Percentiles rank a stretch among this genome's conserved stretches.
Evolutionary conservation across 2,797 vertebrate genomes (phyloP).

Genomic region (Ceryle rudis): DNA sequence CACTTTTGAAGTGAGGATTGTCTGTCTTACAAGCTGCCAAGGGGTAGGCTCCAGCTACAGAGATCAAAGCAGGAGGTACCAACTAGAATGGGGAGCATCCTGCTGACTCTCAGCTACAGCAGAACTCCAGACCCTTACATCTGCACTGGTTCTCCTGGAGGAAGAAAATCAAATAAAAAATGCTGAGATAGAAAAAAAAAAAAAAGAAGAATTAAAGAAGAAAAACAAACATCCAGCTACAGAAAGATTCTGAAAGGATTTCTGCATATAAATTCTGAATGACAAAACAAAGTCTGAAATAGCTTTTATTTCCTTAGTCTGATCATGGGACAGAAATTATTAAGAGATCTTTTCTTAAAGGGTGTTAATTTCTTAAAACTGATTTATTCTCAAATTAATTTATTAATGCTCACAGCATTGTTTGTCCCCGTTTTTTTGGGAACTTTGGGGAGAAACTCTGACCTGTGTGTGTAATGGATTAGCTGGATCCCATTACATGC

Average conservation of each 20-base stretch:
- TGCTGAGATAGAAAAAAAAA: background rate
- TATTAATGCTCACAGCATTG: accelerated
- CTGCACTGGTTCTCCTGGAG: background rate
- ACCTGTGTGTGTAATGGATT: background rate
- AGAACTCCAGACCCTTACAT: background rate
- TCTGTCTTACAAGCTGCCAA: background rate
- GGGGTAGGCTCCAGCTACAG: background rate
- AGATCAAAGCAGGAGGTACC: background rate
- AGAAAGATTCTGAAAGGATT: background rate
- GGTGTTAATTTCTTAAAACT: background rate
- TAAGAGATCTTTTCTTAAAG: background rate
- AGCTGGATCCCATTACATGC: background rate
- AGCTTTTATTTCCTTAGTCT: background rate
- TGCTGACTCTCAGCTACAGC: background rate
- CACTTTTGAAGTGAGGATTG: background rate
- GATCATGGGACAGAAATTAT: background rate
- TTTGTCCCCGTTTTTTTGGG: background rate
- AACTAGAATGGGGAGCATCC: background rate
- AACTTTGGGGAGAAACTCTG: background rate
- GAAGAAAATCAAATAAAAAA: background rate
- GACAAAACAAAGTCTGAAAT: background rate
- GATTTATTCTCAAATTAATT: background rate
- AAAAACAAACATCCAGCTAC: background rate
- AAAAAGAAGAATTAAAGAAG: background rate
- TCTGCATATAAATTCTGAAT: background rate